phyloP scores from a whole-genome alignment of 2,888 invertebrate genomes.

The Drymonia ruficornis region DNA sequence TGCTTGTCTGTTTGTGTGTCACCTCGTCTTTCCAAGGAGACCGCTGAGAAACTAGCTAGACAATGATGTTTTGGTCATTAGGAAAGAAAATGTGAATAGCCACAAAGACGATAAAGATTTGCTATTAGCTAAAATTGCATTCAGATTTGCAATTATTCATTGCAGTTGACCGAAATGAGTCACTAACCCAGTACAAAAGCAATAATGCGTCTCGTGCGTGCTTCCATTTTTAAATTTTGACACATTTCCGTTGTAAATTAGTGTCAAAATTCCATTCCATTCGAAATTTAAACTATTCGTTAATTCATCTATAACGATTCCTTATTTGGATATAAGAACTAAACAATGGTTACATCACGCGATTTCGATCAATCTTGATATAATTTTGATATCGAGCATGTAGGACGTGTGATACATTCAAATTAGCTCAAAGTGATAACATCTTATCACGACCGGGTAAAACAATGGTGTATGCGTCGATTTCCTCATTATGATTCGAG shows the following conservation, averaged over 20 bases:
- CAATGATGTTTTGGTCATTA: conserved; percentile 3
- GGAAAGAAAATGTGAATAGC: neutral
- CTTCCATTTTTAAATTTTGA: no score
- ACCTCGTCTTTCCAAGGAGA: conserved; percentile 39
- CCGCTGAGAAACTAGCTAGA: conserved; percentile 24
- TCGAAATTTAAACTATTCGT: no score
- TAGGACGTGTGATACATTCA: conserved; percentile 3
- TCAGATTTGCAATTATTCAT: neutral
- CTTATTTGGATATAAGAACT: no score
- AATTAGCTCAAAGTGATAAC: neutral
- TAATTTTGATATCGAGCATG: neutral
- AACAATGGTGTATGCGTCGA: neutral
- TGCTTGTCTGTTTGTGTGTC: conserved; percentile 51
- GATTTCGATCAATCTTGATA: conserved; percentile 1
- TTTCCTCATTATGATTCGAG: conserved; percentile 2
- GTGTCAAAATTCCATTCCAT: no score
- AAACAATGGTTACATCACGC: neutral
- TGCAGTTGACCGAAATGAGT: no score
- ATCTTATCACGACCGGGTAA: conserved; percentile 1
- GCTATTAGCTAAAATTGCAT: neutral
- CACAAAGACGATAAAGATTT: neutral
- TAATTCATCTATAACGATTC: no score
- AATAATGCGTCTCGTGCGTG: no score
- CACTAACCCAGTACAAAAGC: no score
- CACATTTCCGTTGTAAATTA: no score